Evolutionary conservation across 2,888 invertebrate genomes (phyloP).

Genomic region (Lymantria monacha): DNA sequence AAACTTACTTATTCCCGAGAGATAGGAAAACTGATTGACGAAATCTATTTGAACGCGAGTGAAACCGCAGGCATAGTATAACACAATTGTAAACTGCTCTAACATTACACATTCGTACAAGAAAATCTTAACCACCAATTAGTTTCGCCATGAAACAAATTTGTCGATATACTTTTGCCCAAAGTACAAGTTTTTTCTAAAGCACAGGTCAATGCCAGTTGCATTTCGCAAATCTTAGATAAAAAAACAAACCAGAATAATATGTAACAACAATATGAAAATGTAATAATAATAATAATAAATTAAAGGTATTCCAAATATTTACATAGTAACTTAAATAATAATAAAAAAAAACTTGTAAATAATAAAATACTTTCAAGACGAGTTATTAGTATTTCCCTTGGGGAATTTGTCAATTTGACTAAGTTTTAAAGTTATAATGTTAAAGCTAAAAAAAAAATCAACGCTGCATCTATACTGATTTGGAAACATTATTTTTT

Average conservation of each 20-base stretch:
- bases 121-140: too few relatives aligned
- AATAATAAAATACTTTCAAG: conserved; percentile 34
- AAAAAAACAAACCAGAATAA: conserved; percentile 25
- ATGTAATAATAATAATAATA: conserved; percentile 48
- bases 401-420: conserved; percentile 28
- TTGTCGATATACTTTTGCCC: too few relatives aligned
- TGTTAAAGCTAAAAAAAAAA: conserved; percentile 6
- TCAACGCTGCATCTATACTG: conserved; percentile 5
- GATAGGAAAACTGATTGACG: too few relatives aligned
- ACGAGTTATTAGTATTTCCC: conserved; percentile 33
- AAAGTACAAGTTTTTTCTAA: too few relatives aligned
- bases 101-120: too few relatives aligned
- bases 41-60: too few relatives aligned
- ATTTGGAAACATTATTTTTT: background rate
- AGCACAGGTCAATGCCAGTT: background rate
- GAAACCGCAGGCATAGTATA: too few relatives aligned
- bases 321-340: conserved; percentile 37
- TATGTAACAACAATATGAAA: conserved; percentile 42
- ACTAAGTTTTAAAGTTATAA: conserved; percentile 21
- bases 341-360: conserved; percentile 33
- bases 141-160: too few relatives aligned
- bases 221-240: conserved; percentile 1
- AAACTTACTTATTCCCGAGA: too few relatives aligned
- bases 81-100: too few relatives aligned
- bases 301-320: conserved; percentile 43